A percentile compares a stretch with the other conserved stretches of the same genome.
Evolutionary conservation across 2,888 invertebrate species (phyloP).

Genomic region (Phaonia tiefii): DNA sequence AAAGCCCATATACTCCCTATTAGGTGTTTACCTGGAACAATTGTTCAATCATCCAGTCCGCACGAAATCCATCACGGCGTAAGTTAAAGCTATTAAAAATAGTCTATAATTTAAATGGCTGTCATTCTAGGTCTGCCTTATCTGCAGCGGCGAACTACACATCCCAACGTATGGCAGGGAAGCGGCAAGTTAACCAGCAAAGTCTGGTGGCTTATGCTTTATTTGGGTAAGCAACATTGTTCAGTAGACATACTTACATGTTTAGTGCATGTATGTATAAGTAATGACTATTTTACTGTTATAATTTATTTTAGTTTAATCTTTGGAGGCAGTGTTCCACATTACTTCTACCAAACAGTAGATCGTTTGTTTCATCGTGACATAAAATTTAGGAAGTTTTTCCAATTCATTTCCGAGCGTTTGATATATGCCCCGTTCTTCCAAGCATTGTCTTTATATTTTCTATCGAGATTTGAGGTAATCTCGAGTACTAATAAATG

Average conservation of each 20-base stretch:
- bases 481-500: constrained; percentile 11
- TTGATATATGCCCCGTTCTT: constrained; percentile 87
- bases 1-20: constrained; percentile 86
- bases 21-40: constrained; percentile 88
- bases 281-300: constrained; percentile 23
- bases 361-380: constrained; percentile 84
- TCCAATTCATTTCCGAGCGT: constrained; percentile 87
- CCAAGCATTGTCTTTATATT: constrained; percentile 88
- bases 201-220: constrained; percentile 87
- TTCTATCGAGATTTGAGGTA: constrained; percentile 87
- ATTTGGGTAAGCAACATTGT: constrained; percentile 86
- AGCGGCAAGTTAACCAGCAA: constrained; percentile 84
- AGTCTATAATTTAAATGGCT: constrained; percentile 8
- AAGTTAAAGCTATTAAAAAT: constrained; percentile 70
- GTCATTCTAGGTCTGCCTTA: constrained; percentile 84
- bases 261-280: background rate
- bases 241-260: background rate
- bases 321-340: constrained; percentile 91
- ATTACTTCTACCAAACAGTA: constrained; percentile 87
- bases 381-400: constrained; percentile 82
- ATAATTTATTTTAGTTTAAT: constrained; percentile 84
- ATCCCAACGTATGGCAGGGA: constrained; percentile 87
- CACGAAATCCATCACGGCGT: constrained; percentile 91
- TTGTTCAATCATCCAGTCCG: constrained; percentile 88
- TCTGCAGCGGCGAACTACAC: constrained; percentile 87